Percentiles rank a stretch among this genome's conserved stretches.
These are phyloP conservation scores for Parazoanthus swiftii DNA, from an alignment of 92 coral and sea anemone species.

Conservation along the genomic window DNA sequence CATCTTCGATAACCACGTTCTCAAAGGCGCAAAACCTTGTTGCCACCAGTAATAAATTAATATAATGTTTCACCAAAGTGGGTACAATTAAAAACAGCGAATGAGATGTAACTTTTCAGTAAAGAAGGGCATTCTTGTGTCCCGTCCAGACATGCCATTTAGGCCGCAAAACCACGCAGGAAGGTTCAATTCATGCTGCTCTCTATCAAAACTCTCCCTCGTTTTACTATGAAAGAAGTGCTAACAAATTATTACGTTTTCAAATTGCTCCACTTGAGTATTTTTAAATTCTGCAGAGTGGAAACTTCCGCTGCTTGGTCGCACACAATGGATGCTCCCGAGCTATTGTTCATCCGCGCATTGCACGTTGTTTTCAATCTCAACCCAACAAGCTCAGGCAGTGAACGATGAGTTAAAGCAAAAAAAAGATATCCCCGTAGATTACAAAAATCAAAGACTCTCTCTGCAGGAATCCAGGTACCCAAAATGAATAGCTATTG, in stretches of 20 bases:
- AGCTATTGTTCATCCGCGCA: conserved; percentile 11
- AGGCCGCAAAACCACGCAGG: not conserved
- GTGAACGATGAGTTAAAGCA: not conserved
- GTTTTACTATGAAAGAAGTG: not conserved
- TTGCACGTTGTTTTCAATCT: conserved; percentile 19
- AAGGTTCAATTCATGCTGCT: not conserved
- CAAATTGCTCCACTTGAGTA: conserved; percentile 17
- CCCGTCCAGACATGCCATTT: not conserved
- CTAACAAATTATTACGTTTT: not conserved
- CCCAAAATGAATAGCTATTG: not conserved
- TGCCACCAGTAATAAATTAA: not conserved
- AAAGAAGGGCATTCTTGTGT: not conserved
- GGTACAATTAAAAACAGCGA: not conserved
- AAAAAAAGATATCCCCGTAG: conserved; percentile 11
- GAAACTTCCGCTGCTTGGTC: conserved; percentile 29
- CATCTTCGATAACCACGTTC: not conserved
- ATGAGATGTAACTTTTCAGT: not conserved
- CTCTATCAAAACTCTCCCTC: not conserved
- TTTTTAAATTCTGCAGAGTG: conserved; percentile 31
- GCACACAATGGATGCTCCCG: conserved; percentile 13
- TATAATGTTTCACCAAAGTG: not conserved
- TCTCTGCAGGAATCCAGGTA: not conserved
- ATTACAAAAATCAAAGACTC: not conserved
- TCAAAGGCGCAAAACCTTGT: not conserved
- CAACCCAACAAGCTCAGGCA: not conserved